Evolutionary conservation across 2,888 invertebrate species (phyloP).

Genomic region (Mylabris sibirica): DNA sequence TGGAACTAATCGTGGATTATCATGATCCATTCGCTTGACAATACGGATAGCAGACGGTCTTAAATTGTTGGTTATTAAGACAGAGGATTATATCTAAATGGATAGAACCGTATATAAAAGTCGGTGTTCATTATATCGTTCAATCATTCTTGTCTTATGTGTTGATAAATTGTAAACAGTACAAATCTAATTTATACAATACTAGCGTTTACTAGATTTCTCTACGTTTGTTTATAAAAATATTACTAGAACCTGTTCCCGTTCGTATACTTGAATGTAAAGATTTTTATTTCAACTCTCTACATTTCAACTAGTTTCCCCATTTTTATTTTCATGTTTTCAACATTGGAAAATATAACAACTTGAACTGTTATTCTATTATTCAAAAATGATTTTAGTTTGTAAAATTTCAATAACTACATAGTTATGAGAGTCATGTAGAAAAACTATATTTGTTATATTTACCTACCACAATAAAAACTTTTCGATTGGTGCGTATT

Average conservation of each 20-base stretch:
- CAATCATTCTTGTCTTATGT: too few relatives aligned
- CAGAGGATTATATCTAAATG: too few relatives aligned
- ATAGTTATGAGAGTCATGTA: neutral
- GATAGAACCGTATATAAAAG: neutral
- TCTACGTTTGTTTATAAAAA: constrained; percentile 11
- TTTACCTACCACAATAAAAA: neutral
- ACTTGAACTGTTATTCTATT: constrained; percentile 11
- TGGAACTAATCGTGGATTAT: too few relatives aligned
- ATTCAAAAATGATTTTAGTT: constrained; percentile 3
- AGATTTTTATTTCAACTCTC: constrained; percentile 5
- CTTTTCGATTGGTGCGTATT: constrained; percentile 6
- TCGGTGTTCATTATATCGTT: too few relatives aligned
- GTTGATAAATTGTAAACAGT: neutral
- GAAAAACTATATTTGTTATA: neutral
- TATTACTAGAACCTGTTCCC: constrained; percentile 1
- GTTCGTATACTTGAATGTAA: constrained; percentile 10
- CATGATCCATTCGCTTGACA: too few relatives aligned
- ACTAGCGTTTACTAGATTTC: neutral
- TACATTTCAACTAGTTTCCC: constrained; percentile 1
- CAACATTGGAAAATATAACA: neutral
- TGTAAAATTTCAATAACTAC: neutral
- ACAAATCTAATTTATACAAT: constrained; percentile 16
- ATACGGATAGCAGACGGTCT: too few relatives aligned
- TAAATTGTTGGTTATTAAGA: too few relatives aligned
- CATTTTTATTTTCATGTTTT: constrained; percentile 11